These are phyloP conservation scores for Polymixis flavicincta DNA, from an alignment of 2,888 invertebrate genomes.

Conservation along the genomic window DNA sequence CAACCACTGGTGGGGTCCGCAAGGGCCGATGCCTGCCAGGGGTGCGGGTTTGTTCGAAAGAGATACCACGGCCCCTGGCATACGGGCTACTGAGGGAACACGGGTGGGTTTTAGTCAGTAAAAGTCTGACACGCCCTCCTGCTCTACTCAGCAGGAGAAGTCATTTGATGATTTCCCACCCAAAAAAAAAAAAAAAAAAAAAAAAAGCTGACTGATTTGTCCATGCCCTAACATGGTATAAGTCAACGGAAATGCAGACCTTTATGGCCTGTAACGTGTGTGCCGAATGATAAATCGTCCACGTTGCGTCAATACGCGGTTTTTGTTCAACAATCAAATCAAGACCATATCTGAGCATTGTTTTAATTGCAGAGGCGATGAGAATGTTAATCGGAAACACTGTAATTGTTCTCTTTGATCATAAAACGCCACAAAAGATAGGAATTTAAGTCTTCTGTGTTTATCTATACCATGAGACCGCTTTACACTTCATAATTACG, in stretches of 20 bases:
- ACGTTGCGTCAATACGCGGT: conserved; percentile 75
- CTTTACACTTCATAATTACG: background rate
- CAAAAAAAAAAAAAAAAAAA: too few relatives aligned
- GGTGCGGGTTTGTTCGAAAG: too few relatives aligned
- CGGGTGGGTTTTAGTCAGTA: too few relatives aligned
- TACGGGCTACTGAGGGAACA: too few relatives aligned
- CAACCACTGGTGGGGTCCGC: too few relatives aligned
- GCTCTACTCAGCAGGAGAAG: too few relatives aligned
- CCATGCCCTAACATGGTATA: conserved; percentile 78
- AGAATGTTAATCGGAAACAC: conserved; percentile 29
- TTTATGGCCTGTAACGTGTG: conserved; percentile 80
- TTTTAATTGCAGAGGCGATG: conserved; percentile 51
- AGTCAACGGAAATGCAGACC: conserved; percentile 84
- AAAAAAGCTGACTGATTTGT: conserved; percentile 80
- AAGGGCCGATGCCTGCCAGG: too few relatives aligned
- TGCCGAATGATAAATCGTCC: conserved; percentile 77
- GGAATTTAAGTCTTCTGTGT: background rate
- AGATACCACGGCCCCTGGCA: too few relatives aligned
- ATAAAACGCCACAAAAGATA: too few relatives aligned
- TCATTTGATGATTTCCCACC: too few relatives aligned
- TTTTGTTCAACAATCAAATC: conserved; percentile 60
- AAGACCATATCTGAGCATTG: conserved; percentile 34
- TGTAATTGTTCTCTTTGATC: background rate
- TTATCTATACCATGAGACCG: background rate
- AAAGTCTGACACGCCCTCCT: too few relatives aligned